These are phyloP conservation scores for Apus apus DNA, from an alignment of 2,113 vertebrate genomes.

Conservation along the genomic window DNA sequence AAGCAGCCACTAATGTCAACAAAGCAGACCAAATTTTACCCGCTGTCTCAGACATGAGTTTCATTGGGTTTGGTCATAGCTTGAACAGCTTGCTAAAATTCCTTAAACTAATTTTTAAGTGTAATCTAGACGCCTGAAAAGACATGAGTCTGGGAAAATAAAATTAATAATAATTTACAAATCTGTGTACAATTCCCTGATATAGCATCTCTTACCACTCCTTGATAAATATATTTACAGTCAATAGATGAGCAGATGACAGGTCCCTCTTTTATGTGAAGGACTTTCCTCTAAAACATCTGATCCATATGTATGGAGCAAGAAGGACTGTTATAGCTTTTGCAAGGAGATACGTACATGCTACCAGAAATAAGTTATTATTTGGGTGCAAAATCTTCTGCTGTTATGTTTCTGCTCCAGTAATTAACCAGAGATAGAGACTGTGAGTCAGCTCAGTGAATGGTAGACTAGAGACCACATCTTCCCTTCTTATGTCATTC, in stretches of 20 bases:
- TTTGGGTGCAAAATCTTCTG: background rate
- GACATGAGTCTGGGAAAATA: background rate
- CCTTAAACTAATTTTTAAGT: background rate
- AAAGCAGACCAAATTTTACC: background rate
- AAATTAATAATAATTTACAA: background rate
- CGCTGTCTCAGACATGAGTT: background rate
- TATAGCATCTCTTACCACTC: background rate
- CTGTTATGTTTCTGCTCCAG: background rate
- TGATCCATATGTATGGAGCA: background rate
- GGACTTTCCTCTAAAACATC: background rate
- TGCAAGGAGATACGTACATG: background rate
- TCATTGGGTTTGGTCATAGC: background rate
- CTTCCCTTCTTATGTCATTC: background rate
- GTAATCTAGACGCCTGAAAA: background rate
- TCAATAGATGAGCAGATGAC: background rate
- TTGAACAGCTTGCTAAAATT: background rate
- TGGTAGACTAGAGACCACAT: rapidly evolving
- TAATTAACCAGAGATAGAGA: background rate
- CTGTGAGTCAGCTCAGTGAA: background rate
- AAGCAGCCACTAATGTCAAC: background rate
- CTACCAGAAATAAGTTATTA: background rate
- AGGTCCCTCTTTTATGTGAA: background rate
- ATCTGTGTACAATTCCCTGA: background rate
- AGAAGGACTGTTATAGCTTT: background rate
- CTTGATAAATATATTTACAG: background rate